Percentiles rank a stretch among this genome's conserved stretches.
Conservation (phyloP, 2,797 vertebrate genomes). For the Tokudaia tokunoshimensis region DNA sequence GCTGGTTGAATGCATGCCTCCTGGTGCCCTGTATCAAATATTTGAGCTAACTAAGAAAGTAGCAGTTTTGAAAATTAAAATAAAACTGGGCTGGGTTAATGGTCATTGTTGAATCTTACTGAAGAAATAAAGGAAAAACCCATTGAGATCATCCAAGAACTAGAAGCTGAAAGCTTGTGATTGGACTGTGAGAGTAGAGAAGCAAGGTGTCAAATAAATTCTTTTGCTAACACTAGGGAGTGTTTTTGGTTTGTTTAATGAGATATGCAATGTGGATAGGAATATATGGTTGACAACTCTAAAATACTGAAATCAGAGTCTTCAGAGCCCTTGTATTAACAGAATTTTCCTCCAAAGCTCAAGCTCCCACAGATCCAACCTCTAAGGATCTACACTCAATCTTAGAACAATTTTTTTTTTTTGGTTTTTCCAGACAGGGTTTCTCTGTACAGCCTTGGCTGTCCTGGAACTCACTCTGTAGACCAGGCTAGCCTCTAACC, state of each 20-base stretch:
- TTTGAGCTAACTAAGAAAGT: background rate
- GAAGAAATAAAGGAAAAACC: background rate
- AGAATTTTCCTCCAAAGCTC: background rate
- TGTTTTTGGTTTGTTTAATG: background rate
- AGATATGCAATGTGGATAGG: background rate
- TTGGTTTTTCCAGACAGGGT: no score
- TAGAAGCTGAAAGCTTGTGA: background rate
- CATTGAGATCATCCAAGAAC: background rate
- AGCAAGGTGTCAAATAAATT: background rate
- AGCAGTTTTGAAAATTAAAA: background rate
- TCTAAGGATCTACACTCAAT: no score
- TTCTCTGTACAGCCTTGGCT: no score
- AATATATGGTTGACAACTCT: background rate
- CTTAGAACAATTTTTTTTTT: background rate
- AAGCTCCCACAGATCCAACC: background rate
- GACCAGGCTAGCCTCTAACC: no score
- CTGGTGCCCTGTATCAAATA: background rate
- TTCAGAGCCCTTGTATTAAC: background rate
- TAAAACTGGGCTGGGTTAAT: background rate
- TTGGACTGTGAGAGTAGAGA: background rate
- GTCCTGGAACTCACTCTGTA: no score
- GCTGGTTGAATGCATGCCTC: background rate
- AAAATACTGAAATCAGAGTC: slow-evolving; percentile 3
- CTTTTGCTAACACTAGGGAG: background rate
- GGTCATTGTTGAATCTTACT: background rate